A percentile compares a stretch with the other conserved stretches of the same genome.
Evolutionary conservation across 2,797 vertebrate genomes (phyloP).

Genomic region (Emys orbicularis): DNA sequence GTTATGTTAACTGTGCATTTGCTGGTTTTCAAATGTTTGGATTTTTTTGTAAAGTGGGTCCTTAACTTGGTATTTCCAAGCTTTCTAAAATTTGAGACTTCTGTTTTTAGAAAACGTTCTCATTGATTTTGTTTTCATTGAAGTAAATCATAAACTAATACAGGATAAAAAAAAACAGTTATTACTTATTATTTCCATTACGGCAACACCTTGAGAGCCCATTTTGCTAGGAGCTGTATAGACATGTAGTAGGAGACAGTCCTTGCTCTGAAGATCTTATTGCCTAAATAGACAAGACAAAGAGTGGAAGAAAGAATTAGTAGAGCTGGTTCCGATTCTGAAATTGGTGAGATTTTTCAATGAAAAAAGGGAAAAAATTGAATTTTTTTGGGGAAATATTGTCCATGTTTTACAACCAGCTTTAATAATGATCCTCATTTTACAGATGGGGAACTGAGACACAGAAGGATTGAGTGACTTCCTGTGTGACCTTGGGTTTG

Average conservation of each 20-base stretch:
- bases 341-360: constrained; percentile 16
- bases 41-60: neutral
- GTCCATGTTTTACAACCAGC: neutral
- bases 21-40: neutral
- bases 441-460: neutral
- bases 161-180: too few species aligned
- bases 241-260: neutral
- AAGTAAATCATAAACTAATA: too few species aligned
- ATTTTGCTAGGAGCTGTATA: neutral
- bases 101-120: neutral
- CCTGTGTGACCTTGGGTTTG: neutral
- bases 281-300: constrained; percentile 6
- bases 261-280: constrained; percentile 22
- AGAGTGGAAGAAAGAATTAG: neutral
- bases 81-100: neutral
- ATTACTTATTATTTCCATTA: too few species aligned
- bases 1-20: neutral
- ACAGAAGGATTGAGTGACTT: neutral
- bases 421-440: neutral
- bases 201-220: neutral
- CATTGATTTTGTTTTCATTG: neutral
- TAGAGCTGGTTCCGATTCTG: constrained; percentile 7
- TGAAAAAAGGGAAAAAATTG: neutral
- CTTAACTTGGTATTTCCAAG: too few species aligned
- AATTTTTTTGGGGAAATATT: neutral